phyloP scores from a whole-genome alignment of 2,888 invertebrate genomes.

The Agrochola circellaris region DNA sequence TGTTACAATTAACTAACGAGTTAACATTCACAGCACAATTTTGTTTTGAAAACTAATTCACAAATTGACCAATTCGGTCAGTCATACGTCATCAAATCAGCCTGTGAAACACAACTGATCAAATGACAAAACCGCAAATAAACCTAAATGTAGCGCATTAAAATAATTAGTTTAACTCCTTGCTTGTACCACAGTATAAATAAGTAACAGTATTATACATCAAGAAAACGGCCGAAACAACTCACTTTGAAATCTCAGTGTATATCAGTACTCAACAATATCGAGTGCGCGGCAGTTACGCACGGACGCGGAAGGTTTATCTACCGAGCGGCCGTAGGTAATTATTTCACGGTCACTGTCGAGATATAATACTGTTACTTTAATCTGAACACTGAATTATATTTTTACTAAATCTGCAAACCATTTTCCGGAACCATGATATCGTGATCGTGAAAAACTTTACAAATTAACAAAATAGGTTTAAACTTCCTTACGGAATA shows the following conservation, averaged over 20 bases:
- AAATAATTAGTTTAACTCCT: background rate
- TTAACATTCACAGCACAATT: conserved; percentile 8
- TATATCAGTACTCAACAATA: too few species aligned
- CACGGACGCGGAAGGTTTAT: too few species aligned
- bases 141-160: background rate
- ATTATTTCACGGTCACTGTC: too few species aligned
- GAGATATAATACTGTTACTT: too few species aligned
- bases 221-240: too few species aligned
- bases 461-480: background rate
- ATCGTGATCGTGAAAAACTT: background rate
- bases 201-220: too few species aligned
- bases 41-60: conserved; percentile 14
- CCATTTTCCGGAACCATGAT: background rate
- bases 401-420: background rate
- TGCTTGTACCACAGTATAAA: background rate
- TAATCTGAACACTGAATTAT: background rate
- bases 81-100: background rate
- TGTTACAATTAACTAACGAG: conserved; percentile 12
- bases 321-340: too few species aligned
- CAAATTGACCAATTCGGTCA: conserved; percentile 2
- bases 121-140: background rate
- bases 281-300: too few species aligned
- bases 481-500: background rate
- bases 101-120: background rate
- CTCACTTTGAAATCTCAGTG: too few species aligned